phyloP scores from a whole-genome alignment of 2,797 vertebrate genomes.

The Sandelia bainsii region DNA sequence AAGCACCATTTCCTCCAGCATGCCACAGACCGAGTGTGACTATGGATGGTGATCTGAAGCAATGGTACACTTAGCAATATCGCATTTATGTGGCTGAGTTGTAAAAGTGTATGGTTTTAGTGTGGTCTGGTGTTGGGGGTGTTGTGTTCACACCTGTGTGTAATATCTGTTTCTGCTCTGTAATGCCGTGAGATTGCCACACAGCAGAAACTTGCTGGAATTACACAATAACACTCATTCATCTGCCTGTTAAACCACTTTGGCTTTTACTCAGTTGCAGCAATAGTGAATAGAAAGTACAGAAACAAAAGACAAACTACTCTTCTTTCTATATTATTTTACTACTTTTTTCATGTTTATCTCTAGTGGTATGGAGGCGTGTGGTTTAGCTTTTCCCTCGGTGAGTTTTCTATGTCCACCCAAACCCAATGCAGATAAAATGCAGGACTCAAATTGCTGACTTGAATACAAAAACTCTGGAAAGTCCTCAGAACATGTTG shows the following conservation, averaged over 20 bases:
- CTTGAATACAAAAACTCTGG: background rate
- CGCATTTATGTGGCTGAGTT: constrained; percentile 34
- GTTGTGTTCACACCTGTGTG: constrained; percentile 53
- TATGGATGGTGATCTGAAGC: constrained; percentile 23
- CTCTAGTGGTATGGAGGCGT: background rate
- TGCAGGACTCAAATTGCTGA: background rate
- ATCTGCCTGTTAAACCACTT: constrained; percentile 42
- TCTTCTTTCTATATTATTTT: constrained; percentile 12
- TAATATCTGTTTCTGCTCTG: constrained; percentile 53
- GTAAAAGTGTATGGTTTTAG: constrained; percentile 50
- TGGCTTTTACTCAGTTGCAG: constrained; percentile 40
- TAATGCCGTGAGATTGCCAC: constrained; percentile 37
- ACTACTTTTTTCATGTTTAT: constrained; percentile 31
- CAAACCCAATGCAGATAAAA: background rate
- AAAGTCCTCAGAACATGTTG: background rate
- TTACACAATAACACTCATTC: constrained; percentile 49
- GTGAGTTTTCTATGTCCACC: background rate
- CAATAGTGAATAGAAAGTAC: constrained; percentile 33
- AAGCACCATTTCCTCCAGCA: constrained; percentile 42
- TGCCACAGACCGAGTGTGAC: constrained; percentile 48
- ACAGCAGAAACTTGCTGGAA: constrained; percentile 50
- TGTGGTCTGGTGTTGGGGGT: constrained; percentile 30
- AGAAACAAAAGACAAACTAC: constrained; percentile 6
- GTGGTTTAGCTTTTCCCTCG: background rate
- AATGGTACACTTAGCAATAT: constrained; percentile 24